These are phyloP conservation scores for Aurelia sp. DNA, from an alignment of 30 jellyfish, hydroid and myxozoan genomes.

Conservation along the genomic window DNA sequence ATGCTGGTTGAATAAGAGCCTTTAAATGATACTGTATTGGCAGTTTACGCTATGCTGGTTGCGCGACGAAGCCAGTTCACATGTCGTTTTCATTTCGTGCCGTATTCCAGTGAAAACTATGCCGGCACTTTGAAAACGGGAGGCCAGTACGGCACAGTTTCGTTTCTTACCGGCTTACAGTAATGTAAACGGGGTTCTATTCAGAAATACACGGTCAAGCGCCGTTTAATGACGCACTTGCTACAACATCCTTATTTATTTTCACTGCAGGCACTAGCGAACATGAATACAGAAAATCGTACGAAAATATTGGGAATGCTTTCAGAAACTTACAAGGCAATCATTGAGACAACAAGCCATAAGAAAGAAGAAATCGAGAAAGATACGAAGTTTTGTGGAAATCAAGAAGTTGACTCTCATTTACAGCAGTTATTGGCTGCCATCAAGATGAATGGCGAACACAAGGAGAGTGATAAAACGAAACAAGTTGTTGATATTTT, in stretches of 20 bases:
- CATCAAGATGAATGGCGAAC: not conserved
- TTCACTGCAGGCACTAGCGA: conserved; percentile 5
- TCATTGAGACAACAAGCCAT: not conserved
- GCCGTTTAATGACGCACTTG: not conserved
- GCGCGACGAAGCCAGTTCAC: no score
- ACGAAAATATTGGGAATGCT: not conserved
- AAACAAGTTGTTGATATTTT: conserved; percentile 35
- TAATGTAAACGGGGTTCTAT: no score
- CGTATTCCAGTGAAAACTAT: no score
- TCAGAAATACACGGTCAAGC: no score
- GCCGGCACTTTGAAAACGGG: no score
- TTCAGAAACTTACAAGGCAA: conserved; percentile 3
- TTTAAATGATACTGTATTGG: no score
- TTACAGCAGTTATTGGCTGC: not conserved
- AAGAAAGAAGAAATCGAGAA: not conserved
- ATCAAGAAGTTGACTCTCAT: conserved; percentile 2
- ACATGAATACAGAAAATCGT: not conserved
- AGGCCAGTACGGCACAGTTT: no score
- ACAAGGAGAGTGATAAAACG: conserved; percentile 15
- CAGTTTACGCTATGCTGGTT: no score
- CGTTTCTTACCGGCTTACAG: no score
- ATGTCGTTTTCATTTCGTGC: no score
- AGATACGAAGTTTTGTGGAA: not conserved
- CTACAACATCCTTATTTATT: no score
- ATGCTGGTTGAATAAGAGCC: no score